Base-by-base conservation (phyloP, 2,113 vertebrate genomes). In the Campylomormyrus numenius region DNA sequence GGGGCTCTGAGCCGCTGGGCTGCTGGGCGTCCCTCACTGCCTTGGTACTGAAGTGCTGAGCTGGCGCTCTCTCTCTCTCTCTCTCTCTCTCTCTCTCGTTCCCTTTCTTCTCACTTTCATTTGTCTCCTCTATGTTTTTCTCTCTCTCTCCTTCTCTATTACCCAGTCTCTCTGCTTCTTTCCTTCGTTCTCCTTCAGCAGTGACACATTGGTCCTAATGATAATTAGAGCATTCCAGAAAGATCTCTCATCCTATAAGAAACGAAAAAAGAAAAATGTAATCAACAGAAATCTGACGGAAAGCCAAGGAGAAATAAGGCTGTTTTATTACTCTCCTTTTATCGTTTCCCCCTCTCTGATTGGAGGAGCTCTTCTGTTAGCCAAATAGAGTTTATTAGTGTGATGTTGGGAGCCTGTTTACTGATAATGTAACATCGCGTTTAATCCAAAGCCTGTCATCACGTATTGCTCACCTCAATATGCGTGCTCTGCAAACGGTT, bases 91-190 rank as follows among this genome's bases (percentile, higher is more conserved):
- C 66, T 46, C 49, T 49, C 17, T 90, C 31, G 50, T 46, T 46
- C 21, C 31, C 15, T 87, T 27, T 50, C 66, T 80, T 35, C 58
- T 77, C 77, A 13, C 45, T 66, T n/a, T 45, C 66, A 48, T 49
- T 21, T 58, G 27, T 62, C 85, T 80, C 85, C 66, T 87, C 86
- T 83, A 35, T 35, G 70, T n/a, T 42, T 88, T 86, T 49, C 15
- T 90, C 89, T 91, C 89, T 91, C 80, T 89, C 48, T 56, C 19
- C 9, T 21, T 39, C 80, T 49, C 84, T 39, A 45, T 85, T 66
- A 56, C 85, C 62, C 7, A 4, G 35, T 83, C 17, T n/a, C 7
- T 48, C 89, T 88, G 89, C 88, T 42, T 48, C 58, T 88, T 7
- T 31, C 21, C 50, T 53, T 83, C 35, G 7, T 50, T 50, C n/a